Conservation (phyloP, 2,888 invertebrate species). For the Asteroscopus sphinx region DNA sequence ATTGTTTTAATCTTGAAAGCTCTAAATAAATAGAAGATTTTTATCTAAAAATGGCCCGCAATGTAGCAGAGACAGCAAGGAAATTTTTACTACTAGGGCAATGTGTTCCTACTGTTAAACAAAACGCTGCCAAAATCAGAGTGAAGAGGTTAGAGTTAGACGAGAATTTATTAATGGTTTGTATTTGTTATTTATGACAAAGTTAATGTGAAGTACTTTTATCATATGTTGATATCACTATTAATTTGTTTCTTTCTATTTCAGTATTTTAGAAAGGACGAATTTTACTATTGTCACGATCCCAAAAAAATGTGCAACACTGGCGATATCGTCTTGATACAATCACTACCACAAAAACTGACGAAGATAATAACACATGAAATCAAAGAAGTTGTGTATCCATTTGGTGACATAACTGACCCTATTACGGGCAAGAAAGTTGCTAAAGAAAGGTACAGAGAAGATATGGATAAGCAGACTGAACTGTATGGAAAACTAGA, state of each 20-base stretch:
- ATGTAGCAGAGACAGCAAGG: slow-evolving; percentile 80
- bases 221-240: background rate
- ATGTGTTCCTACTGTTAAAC: slow-evolving; percentile 94
- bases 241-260: slow-evolving; percentile 59
- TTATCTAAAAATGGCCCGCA: slow-evolving; percentile 74
- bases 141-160: slow-evolving; percentile 94
- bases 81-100: slow-evolving; percentile 92
- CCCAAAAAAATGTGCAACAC: slow-evolving; percentile 93
- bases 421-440: slow-evolving; percentile 95
- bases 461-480: slow-evolving; percentile 92
- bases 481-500: slow-evolving; percentile 92
- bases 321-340: slow-evolving; percentile 95
- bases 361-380: slow-evolving; percentile 94
- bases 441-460: slow-evolving; percentile 93
- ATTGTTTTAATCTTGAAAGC: background rate
- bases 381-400: slow-evolving; percentile 94
- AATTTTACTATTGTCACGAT: slow-evolving; percentile 94
- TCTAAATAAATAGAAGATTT: background rate
- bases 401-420: slow-evolving; percentile 95
- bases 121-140: slow-evolving; percentile 94
- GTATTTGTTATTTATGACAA: slow-evolving; percentile 26
- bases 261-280: slow-evolving; percentile 94
- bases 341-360: slow-evolving; percentile 92
- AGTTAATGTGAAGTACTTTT: background rate
- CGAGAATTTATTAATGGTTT: slow-evolving; percentile 94